Conservation (phyloP, 2,797 vertebrate genomes). For the Chromobotia macracanthus region DNA sequence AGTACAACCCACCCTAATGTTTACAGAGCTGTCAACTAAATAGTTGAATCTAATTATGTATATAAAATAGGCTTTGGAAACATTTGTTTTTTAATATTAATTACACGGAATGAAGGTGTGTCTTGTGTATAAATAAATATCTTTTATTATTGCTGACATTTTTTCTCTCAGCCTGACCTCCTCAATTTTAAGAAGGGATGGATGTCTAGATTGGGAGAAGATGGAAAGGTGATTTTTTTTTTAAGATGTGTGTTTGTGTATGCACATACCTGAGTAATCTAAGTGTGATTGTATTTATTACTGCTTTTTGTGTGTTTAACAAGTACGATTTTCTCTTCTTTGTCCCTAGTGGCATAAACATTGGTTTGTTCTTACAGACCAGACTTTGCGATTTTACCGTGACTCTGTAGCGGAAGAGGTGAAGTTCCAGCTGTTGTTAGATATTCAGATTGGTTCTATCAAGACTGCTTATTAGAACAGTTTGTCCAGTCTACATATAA, state of each 20-base stretch:
- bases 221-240: slow-evolving; percentile 81
- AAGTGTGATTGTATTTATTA: not conserved
- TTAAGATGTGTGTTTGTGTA: too few species aligned
- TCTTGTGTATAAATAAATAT: not conserved
- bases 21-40: too few species aligned
- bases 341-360: slow-evolving; percentile 86
- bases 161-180: slow-evolving; percentile 79
- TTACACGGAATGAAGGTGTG: not conserved
- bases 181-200: slow-evolving; percentile 90
- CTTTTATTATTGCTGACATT: not conserved
- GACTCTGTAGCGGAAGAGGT: slow-evolving; percentile 89
- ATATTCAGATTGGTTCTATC: too few species aligned
- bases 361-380: slow-evolving; percentile 90
- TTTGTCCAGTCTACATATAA: not conserved
- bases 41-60: too few species aligned
- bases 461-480: not conserved
- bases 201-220: slow-evolving; percentile 84
- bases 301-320: not conserved
- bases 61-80: too few species aligned
- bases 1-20: too few species aligned
- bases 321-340: slow-evolving; percentile 20
- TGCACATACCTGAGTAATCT: not conserved
- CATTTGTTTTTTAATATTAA: too few species aligned
- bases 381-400: slow-evolving; percentile 85
- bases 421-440: not conserved